Conservation (phyloP, 2,888 invertebrate species). For the Tanytarsus gracilentus region DNA sequence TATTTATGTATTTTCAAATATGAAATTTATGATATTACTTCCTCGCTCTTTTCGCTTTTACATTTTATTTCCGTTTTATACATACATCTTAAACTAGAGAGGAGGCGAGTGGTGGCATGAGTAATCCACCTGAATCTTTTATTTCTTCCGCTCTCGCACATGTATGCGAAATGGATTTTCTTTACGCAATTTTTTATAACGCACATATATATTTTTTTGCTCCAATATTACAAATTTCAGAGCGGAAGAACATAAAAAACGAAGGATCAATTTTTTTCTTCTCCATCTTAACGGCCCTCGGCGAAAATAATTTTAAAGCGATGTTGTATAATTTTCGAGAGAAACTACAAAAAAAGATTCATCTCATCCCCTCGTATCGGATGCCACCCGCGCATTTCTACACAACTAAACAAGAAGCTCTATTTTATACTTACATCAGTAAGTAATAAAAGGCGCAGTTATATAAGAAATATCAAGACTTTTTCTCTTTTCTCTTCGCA, state of each 20-base stretch:
- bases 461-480: slow-evolving; percentile 26
- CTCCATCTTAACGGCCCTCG: too few relatives aligned
- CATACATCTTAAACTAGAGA: too few relatives aligned
- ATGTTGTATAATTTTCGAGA: too few relatives aligned
- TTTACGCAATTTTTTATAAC: not conserved
- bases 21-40: slow-evolving; percentile 29
- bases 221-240: too few relatives aligned
- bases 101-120: slow-evolving; percentile 3
- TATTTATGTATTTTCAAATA: slow-evolving; percentile 28
- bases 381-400: not conserved
- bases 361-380: not conserved
- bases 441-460: slow-evolving; percentile 1
- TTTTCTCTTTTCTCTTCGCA: too few relatives aligned
- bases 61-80: slow-evolving; percentile 12
- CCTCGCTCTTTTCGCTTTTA: slow-evolving; percentile 16
- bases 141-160: not conserved
- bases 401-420: slow-evolving; percentile 12
- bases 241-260: too few relatives aligned
- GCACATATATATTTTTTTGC: not conserved
- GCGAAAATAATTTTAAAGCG: too few relatives aligned
- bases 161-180: slow-evolving; percentile 17
- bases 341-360: not conserved
- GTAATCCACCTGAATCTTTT: slow-evolving; percentile 15
- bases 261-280: too few relatives aligned
- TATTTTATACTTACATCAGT: slow-evolving; percentile 13